phyloP scores from a whole-genome alignment of 2,113 vertebrate genomes.

The Amia ocellicauda region DNA sequence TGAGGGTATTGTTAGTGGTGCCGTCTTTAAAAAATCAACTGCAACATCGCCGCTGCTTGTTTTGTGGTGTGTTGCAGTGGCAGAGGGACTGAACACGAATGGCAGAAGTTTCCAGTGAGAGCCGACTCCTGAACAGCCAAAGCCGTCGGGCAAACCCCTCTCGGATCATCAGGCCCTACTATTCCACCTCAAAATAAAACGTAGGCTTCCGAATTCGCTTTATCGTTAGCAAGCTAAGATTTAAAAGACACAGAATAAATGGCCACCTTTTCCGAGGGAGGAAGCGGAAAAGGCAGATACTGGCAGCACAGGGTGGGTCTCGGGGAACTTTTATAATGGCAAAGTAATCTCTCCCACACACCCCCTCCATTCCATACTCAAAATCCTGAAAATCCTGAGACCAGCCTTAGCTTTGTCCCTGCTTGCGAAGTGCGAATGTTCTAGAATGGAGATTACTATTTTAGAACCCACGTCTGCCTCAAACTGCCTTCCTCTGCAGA shows the following conservation, averaged over 20 bases:
- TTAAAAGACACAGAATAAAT: no score
- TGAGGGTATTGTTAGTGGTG: no score
- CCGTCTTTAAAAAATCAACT: no score
- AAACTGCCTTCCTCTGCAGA: neutral
- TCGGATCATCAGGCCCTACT: neutral
- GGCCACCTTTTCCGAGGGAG: no score
- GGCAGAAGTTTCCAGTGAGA: constrained; percentile 8
- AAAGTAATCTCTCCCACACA: neutral
- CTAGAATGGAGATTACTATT: neutral
- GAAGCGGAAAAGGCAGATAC: no score
- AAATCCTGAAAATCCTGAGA: neutral
- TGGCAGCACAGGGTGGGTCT: no score
- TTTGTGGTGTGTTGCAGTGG: no score
- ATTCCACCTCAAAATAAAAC: neutral
- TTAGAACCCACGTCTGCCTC: neutral
- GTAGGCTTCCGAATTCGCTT: neutral
- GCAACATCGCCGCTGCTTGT: no score
- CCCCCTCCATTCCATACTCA: neutral
- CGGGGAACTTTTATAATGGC: neutral
- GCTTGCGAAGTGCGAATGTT: no score
- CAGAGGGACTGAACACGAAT: neutral
- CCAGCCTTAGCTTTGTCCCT: no score
- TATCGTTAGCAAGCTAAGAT: neutral
- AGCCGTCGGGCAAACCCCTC: neutral
- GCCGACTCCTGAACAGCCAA: neutral